These are phyloP conservation scores for Biston stratarius DNA, from an alignment of 2,888 invertebrate species.

Conservation along the genomic window DNA sequence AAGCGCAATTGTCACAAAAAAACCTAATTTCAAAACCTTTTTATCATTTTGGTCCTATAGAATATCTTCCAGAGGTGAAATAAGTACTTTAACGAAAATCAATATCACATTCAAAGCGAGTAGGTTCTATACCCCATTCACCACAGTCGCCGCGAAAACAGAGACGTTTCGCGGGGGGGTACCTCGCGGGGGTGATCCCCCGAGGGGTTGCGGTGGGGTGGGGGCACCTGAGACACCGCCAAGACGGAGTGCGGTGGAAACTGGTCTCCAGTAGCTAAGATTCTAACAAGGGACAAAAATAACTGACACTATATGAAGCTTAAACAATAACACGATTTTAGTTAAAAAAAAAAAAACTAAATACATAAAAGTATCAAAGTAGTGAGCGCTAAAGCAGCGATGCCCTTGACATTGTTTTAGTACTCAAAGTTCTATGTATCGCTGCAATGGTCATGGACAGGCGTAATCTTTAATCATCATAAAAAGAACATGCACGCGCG, in stretches of 20 bases:
- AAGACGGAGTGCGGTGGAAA: constrained; percentile 52
- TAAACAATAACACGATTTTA: no score
- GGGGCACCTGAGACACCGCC: constrained; percentile 67
- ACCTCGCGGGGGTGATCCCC: constrained; percentile 24
- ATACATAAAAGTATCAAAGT: no score
- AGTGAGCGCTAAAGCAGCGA: no score
- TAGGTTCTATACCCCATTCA: constrained; percentile 49
- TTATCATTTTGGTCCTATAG: background rate
- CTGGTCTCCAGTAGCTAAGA: constrained; percentile 9
- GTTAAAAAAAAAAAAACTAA: no score
- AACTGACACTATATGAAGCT: no score
- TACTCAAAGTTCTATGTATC: no score
- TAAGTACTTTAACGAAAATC: constrained; percentile 37
- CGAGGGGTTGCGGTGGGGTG: constrained; percentile 30
- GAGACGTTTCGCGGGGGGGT: constrained; percentile 51
- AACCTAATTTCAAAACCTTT: no score
- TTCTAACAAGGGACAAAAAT: background rate
- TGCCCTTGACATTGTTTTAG: no score
- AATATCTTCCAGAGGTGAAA: background rate
- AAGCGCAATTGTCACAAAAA: no score
- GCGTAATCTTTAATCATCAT: no score
- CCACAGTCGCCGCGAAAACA: constrained; percentile 62
- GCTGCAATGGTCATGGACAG: no score
- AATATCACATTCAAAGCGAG: constrained; percentile 40
- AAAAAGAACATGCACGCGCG: no score